These are phyloP conservation scores for Papilio protenor DNA, from an alignment of 2,888 invertebrate species.

Conservation along the genomic window DNA sequence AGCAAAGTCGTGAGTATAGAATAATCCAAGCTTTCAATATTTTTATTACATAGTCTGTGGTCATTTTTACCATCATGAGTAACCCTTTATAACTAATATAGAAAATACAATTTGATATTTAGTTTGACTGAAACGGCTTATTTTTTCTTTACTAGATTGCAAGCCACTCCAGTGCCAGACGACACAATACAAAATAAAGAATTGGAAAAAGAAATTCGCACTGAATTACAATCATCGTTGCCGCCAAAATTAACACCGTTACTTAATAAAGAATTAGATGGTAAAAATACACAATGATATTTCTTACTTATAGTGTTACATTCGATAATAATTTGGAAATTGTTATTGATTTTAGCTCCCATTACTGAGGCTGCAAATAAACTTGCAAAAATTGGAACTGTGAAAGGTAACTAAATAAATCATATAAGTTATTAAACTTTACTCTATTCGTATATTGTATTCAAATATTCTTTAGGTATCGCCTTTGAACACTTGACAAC, in stretches of 20 bases:
- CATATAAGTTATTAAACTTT: neutral
- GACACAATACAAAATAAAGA: slow-evolving; percentile 53
- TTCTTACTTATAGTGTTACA: too few relatives aligned
- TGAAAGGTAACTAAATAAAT: slow-evolving; percentile 58
- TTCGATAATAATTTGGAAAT: neutral
- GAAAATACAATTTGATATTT: too few relatives aligned
- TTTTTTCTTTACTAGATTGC: slow-evolving; percentile 53
- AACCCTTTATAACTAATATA: neutral
- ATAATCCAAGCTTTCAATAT: neutral
- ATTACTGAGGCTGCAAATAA: slow-evolving; percentile 63
- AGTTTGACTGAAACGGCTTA: neutral
- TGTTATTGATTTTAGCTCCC: slow-evolving; percentile 54
- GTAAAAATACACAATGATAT: slow-evolving; percentile 49
- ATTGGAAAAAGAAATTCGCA: slow-evolving; percentile 56
- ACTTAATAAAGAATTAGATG: slow-evolving; percentile 53
- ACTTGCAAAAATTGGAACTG: slow-evolving; percentile 63
- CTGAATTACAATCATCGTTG: slow-evolving; percentile 61
- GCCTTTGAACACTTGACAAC: slow-evolving; percentile 61
- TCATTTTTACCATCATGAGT: neutral
- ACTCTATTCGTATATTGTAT: neutral
- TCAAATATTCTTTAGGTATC: slow-evolving; percentile 55
- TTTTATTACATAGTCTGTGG: neutral
- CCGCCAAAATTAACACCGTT: slow-evolving; percentile 58
- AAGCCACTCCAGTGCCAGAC: slow-evolving; percentile 58
- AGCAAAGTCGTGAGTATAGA: slow-evolving; percentile 60